Evolutionary conservation across 1,140 invertebrate genomes (phyloP), one percentile per base, ranked within the genome.

Genomic region (Dreissena polymorpha): DNA sequence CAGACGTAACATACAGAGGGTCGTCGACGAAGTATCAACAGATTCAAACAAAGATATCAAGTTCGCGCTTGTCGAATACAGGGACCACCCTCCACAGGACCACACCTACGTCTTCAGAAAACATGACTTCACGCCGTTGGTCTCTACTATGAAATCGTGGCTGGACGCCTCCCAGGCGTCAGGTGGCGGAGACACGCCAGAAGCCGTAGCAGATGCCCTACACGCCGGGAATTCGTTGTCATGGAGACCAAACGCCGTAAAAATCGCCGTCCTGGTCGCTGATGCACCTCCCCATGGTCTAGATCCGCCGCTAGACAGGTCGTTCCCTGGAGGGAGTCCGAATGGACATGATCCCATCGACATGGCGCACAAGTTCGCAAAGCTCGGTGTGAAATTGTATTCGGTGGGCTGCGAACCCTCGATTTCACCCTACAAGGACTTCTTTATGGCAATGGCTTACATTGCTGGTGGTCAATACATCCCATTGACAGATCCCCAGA

Each of bases 131-230:
- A 90, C 89, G 0, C n/a, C 69, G 13, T 77, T 77, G 0, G 81
- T 88, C 14, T 53, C 57, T 1, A 55, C 74, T 10, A 90, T 90
- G 89, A 89, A 87, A 83, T 7, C 27, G 5, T 89, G 88, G 87
- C 65, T 89, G 16, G 85, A 88, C 13, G n/a, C 60, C 0, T 85
- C 86, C n/a, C 55, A 27, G 0, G 89, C 89, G 16, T n/a, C n/a
- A 12, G 89, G 89, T 55, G 88, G 89, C 29, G 89, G 89, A 0
- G 89, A 90, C 72, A 49, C 65, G 51, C 87, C 89, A 23, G 89
- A 89, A 65, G 87, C 87, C 49, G 87, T 89, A 10, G 88, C 89
- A 23, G 88, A 89, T 53, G 88, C 84, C 16, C 60, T 89, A 2
- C 85, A 89, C 69, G 78, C 86, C 23, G 71, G 39, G 23, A 55